Base-by-base conservation (phyloP, 2,797 vertebrate genomes). In the Todus mexicanus region DNA sequence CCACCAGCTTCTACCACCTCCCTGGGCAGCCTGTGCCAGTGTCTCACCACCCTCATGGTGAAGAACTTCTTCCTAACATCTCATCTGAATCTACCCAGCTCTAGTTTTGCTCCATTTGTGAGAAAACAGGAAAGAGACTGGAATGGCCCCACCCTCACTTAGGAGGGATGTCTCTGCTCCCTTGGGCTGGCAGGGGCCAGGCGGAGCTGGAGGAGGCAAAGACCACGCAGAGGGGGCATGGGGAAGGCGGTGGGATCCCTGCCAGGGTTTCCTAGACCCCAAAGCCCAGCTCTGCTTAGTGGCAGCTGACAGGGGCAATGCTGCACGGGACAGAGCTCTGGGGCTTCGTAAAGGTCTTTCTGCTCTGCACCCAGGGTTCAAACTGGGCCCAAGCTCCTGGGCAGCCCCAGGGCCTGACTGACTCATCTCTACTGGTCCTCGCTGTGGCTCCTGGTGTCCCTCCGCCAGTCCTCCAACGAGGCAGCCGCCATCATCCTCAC, bases 281-380 rank as follows among this genome's bases (percentile, higher is more conserved):
- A 35, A 40, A 26, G 5, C 54, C 29, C 35, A 37, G 37, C 17
- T 47, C 43, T 0, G 5, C 47, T 29, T 10, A 20, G 45, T 50
- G 51, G 11, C 31, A 38, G 65, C 51, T 21, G 53, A 35, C 50
- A 56, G 27, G n/a, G 29, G 15, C 48, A 17, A 45, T 7, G 14
- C 51, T 53, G 66, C 47, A n/a, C n/a, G n/a, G n/a, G n/a, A n/a
- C n/a, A 47, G 23, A 15, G 40, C 2, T 3, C 1, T 0, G 9
- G 16, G 9, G 43, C 42, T 11, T 19, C 29, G 5, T 0, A 1
- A 22, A 23, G 37, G 31, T 48, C 61, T 16, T 29, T 21, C 72
- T 53, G 50, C 42, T 9, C 51, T 5, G 15, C 1, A 2, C 27
- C 11, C 37, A 21, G 35, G 35, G 25, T 31, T 65, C 56, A 73